Percentiles rank a stretch among this genome's conserved stretches.
Evolutionary conservation across 2,797 vertebrate genomes (phyloP).

Genomic region (Characodon lateralis): DNA sequence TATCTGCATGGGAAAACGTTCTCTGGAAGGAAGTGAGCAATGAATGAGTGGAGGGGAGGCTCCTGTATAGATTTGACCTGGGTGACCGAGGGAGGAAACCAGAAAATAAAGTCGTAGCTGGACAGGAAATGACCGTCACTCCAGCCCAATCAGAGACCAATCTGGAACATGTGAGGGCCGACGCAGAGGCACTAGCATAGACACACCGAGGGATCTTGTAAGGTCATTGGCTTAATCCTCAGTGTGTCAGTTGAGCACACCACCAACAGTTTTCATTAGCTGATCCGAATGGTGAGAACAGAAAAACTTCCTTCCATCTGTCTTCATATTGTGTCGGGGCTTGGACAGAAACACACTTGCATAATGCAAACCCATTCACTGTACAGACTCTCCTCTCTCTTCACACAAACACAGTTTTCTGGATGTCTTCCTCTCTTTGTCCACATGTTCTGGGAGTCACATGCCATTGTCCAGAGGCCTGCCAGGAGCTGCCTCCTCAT

Average conservation of each 20-base stretch:
- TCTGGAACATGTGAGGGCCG: conserved; percentile 52
- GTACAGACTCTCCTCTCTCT: conserved; percentile 59
- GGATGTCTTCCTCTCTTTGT: conserved; percentile 80
- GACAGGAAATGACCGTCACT: conserved; percentile 72
- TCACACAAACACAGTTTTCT: conserved; percentile 67
- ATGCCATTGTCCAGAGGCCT: conserved; percentile 72
- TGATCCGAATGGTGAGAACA: background rate
- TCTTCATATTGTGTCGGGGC: background rate
- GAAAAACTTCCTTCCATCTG: background rate
- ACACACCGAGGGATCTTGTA: background rate
- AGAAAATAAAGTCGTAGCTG: conserved; percentile 69
- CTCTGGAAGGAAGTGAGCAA: conserved; percentile 45
- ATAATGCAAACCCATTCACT: conserved; percentile 12
- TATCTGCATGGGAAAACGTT: conserved; percentile 49
- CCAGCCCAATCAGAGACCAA: conserved; percentile 53
- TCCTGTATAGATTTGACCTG: conserved; percentile 64
- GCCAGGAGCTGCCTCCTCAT: conserved; percentile 64
- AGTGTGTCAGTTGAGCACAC: background rate
- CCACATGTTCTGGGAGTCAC: conserved; percentile 67
- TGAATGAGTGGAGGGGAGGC: conserved; percentile 42
- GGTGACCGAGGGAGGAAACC: conserved; percentile 46
- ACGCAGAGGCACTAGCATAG: conserved; percentile 18
- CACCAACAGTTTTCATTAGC: conserved; percentile 1
- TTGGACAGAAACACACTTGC: conserved; percentile 3
- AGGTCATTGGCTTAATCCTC: background rate